These are phyloP conservation scores for Zosterops lateralis DNA, from an alignment of 2,113 vertebrate genomes.

Conservation along the genomic window DNA sequence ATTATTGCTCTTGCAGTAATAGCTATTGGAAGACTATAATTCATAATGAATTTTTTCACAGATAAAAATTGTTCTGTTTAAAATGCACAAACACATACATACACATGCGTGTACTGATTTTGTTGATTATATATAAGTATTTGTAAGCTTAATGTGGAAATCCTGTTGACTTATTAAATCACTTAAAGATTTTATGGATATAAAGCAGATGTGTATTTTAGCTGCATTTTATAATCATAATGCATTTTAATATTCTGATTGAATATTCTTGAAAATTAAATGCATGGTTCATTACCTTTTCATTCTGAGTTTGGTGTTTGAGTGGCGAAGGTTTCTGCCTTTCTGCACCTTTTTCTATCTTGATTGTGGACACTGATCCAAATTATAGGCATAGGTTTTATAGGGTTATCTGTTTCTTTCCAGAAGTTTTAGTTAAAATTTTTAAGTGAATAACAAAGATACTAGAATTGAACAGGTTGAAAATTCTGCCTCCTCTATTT, in stretches of 20 bases:
- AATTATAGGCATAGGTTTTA: not conserved
- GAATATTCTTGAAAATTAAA: not conserved
- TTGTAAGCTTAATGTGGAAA: not conserved
- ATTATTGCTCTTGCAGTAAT: not conserved
- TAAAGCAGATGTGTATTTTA: not conserved
- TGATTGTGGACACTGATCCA: not conserved
- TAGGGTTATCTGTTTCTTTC: not conserved
- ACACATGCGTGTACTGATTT: not conserved
- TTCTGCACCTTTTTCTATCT: not conserved
- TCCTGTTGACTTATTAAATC: not conserved
- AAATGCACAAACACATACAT: not conserved
- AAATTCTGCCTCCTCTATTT: not conserved
- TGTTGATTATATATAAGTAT: not conserved
- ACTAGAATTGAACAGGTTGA: not conserved
- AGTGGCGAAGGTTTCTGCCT: not conserved
- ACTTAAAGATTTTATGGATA: not conserved
- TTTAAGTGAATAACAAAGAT: not conserved
- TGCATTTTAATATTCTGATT: slow-evolving; percentile 18
- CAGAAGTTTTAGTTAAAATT: not conserved
- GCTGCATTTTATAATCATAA: not conserved
- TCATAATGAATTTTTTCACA: not conserved
- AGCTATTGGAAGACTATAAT: fast-evolving
- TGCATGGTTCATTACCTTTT: not conserved
- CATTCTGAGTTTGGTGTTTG: not conserved
- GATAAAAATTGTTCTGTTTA: not conserved